Evolutionary conservation across 2,888 invertebrate species (phyloP).

Genomic region (Agrotis puta): DNA sequence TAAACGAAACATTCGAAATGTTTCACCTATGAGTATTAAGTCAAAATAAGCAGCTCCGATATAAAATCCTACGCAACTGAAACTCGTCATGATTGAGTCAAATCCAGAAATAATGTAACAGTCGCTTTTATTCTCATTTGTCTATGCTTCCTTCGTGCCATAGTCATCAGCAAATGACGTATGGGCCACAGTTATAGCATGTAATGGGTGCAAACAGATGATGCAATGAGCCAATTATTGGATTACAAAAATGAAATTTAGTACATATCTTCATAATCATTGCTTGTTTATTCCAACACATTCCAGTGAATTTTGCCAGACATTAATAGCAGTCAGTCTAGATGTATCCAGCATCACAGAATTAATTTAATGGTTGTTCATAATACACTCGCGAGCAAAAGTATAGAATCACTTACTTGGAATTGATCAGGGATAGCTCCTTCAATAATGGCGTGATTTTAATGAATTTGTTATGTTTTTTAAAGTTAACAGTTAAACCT

Average conservation of each 20-base stretch:
- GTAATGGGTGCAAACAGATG: slow-evolving; percentile 21
- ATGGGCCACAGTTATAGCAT: slow-evolving; percentile 22
- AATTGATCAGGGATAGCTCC: too few relatives aligned
- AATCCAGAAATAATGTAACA: slow-evolving; percentile 75
- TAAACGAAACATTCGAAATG: slow-evolving; percentile 17
- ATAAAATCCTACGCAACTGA: slow-evolving; percentile 74
- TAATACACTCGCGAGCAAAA: background rate
- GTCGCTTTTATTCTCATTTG: slow-evolving; percentile 36
- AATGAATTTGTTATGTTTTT: too few relatives aligned
- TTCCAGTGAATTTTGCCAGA: background rate
- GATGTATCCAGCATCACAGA: background rate
- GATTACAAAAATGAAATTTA: slow-evolving; percentile 14
- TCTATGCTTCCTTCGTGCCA: slow-evolving; percentile 41
- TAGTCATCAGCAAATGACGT: slow-evolving; percentile 35
- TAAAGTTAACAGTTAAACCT: too few relatives aligned
- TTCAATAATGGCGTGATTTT: too few relatives aligned
- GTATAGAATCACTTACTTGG: too few relatives aligned
- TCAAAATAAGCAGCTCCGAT: slow-evolving; percentile 52
- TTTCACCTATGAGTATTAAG: slow-evolving; percentile 56
- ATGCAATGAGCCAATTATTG: slow-evolving; percentile 21
- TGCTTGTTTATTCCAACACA: slow-evolving; percentile 3
- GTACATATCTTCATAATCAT: background rate
- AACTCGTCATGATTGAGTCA: slow-evolving; percentile 77
- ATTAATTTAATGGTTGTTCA: background rate
- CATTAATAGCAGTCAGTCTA: background rate